Evolutionary conservation across 2,888 invertebrate genomes (phyloP), one percentile per base, ranked within the genome.

Genomic region (Embidobia sp.): DNA sequence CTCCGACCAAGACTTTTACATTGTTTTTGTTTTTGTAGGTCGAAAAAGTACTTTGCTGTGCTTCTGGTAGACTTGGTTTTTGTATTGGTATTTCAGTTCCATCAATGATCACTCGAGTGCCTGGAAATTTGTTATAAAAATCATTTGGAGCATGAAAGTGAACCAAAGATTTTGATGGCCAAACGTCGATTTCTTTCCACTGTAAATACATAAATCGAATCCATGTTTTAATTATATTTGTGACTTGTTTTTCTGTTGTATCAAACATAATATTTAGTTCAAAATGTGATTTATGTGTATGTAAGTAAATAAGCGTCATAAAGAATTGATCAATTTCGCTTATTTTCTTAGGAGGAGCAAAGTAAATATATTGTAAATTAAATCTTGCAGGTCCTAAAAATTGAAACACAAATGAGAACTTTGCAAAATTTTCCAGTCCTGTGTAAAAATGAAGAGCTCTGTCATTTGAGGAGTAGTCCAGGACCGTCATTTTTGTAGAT

Each of bases 21-120:
- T 82, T 81, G 19, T 67, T 80, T 44, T 61, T 75, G 42, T 82
- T 79, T 66, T 83, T 80, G 40, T 82, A 82, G 0, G 80, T 77
- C 29, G 78, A 78, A 31, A 79, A 83, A 2, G 77, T 77, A 22
- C 74, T 69, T 70, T 82, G 80, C 33, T 82, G 78, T 15, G 70
- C 40, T 29, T 6, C 10, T 29, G 67, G 73, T 15, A 55, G 31
- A 33, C 1, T 22, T 44, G 67, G 61, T 37, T 49, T 59, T 2
- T 48, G 1, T 1, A 69, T 69, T 6, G 66, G 46, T n/a, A 75
- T 67, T 44, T 67, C 64, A n/a, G 72, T 77, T 18, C 49, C 61
- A 67, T 72, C 74, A 13, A 78, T 44, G n/a, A 74, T 78, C 13
- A 63, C 61, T 33, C 70, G 74, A 7, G 64, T 63, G 7, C 33